Evolutionary conservation across 2,888 invertebrate genomes (phyloP), one percentile per base, ranked within the genome.

Genomic region (Polymixis lichenea): DNA sequence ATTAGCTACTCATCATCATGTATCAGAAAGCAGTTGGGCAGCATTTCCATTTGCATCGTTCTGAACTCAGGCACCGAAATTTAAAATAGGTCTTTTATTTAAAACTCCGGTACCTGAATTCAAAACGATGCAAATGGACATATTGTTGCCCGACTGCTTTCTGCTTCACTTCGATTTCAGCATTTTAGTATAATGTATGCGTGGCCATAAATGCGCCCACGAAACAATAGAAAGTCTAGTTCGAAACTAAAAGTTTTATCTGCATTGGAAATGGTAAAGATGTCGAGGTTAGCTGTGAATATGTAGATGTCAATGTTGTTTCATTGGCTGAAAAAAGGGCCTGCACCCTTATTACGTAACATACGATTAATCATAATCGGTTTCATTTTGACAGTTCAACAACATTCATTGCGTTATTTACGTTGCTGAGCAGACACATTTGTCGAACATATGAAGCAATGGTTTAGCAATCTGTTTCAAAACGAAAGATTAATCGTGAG

Each of bases 131-230:
- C 32, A 60, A 19, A 60, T 5, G 8, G 11, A 32, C 32, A 32
- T 38, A 32, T 38, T 60, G 15, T 43, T 17, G 5, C 25, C 8
- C 1, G 7, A 65, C 15, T 32, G 19, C 9, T 25, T 43, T 74
- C 43, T 66, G n/a, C 15, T 9, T 66, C 49, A 28, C 19, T 58
- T 75, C 77, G 38, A 66, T 66, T 77, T 58, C 67, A 67, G 51
- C n/a, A 43, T 66, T 67, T 49, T 11, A 49, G 15, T 51, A 22
- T 55, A 43, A 13, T 11, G 9, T 25, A 22, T 38, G 38, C 5
- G 38, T n/a, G 66, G 38, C 56, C 38, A 58, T 65, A 77, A 77
- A 75, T 38, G 9, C 75, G 77, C 75, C 66, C 77, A 75, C 77
- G 19, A 32, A 19, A 7, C 75, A 15, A 64, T 65, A n/a, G 25